A percentile compares a stretch with the other conserved stretches of the same genome.
Conservation (phyloP, 2,888 invertebrate species). For the Helobdella robusta region DNA sequence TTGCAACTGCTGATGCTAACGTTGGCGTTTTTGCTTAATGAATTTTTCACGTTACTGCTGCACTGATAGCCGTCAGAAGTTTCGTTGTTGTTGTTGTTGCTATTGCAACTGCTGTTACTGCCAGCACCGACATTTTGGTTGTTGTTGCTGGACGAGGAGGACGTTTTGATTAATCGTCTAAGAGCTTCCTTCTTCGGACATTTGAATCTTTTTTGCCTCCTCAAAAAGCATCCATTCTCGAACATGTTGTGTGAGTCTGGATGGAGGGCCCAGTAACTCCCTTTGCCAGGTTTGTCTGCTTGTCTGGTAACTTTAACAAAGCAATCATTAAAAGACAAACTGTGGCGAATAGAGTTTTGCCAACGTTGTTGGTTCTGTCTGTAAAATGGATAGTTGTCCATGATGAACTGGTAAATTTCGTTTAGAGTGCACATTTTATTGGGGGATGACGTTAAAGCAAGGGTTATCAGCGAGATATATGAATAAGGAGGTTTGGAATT, state of each 20-base stretch:
- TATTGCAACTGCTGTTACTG: slow-evolving; percentile 1
- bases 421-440: slow-evolving; percentile 91
- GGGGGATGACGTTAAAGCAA: slow-evolving; percentile 95
- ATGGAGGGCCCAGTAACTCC: slow-evolving; percentile 96
- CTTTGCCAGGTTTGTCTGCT: slow-evolving; percentile 93
- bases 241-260: slow-evolving; percentile 99
- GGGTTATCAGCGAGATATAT: slow-evolving; percentile 95
- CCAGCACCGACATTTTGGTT: neutral
- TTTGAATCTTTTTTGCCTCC: slow-evolving; percentile 94
- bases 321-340: slow-evolving; percentile 95
- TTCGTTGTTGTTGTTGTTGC: too few relatives aligned
- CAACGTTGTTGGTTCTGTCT: slow-evolving; percentile 95
- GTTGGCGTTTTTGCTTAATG: neutral
- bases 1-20: neutral
- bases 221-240: slow-evolving; percentile 92
- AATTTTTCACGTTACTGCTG: too few relatives aligned
- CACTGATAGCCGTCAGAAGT: too few relatives aligned
- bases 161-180: slow-evolving; percentile 21
- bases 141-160: neutral
- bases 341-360: slow-evolving; percentile 98
- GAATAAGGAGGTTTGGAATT: slow-evolving; percentile 75
- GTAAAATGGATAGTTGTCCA: slow-evolving; percentile 97
- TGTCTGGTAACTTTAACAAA: slow-evolving; percentile 83
- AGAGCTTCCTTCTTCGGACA: slow-evolving; percentile 29
- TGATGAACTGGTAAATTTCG: slow-evolving; percentile 98